Evolutionary conservation across 2,888 invertebrate genomes (phyloP), one percentile per base, ranked within the genome.

Genomic region (Cataglyphis albicans): DNA sequence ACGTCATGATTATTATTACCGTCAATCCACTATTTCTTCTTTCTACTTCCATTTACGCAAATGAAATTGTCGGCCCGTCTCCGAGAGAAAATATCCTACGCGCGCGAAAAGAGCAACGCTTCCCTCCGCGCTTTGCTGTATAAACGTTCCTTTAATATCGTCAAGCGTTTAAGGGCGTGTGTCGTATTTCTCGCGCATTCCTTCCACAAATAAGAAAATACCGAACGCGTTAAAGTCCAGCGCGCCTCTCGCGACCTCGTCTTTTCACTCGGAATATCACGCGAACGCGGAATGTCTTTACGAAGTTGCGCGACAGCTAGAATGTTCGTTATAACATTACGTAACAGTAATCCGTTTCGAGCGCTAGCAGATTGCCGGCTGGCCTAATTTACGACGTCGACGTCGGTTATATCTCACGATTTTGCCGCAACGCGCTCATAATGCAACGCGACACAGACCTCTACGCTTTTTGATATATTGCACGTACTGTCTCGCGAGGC

Each of bases 321-420:
- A 75, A 83, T 68, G 80, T 72, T 83, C 81, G 78, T 70, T 80
- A 75, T 74, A 63, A 78, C 68, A 81, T 81, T 81, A 82, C 84
- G 80, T 83, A 75, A 83, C 84, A 82, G 75, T 81, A 87, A 88
- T 88, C 88, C 84, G 78, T 32, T 80, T 68, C 87, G 86, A 84
- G 84, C 78, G 78, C 83, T 83, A 84, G 86, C 83, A 55, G 83
- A 86, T 78, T 59, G 82, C 38, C 68, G 52, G 67, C 61, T 29
- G 52, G 59, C 74, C 63, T 81, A 82, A 80, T 84, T 72, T 35
- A 74, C 74, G 52, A 25, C 18, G 41, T 18, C 78, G 55, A 61
- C 73, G 72, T 52, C 65, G 65, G 44, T 86, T 81, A 61, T 52
- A 78, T 57, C 68, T 52, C 73, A 15, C 64, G 32, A 44, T 55